A percentile compares a stretch with the other conserved stretches of the same genome.
These are phyloP conservation scores for Plectropomus leopardus DNA, from an alignment of 2,113 vertebrate species.

Conservation along the genomic window DNA sequence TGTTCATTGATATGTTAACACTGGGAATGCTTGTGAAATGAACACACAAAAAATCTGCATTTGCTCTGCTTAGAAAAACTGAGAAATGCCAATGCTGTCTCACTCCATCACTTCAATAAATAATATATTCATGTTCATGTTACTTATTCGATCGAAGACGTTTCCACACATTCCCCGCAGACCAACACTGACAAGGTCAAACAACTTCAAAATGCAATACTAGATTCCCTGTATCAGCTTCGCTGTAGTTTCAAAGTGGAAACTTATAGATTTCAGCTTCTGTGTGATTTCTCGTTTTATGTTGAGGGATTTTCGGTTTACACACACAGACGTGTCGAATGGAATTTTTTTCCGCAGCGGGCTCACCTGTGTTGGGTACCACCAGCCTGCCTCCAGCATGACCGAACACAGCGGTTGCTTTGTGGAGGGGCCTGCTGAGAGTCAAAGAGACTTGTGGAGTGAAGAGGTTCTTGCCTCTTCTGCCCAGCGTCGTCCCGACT, in stretches of 20 bases:
- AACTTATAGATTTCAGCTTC: conserved; percentile 1
- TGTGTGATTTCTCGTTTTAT: not conserved
- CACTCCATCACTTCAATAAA: conserved; percentile 35
- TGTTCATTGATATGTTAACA: conserved; percentile 1
- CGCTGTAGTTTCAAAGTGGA: not conserved
- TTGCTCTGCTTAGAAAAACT: not conserved
- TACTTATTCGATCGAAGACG: conserved; percentile 20
- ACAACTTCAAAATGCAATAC: conserved; percentile 20
- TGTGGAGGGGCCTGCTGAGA: conserved; percentile 83
- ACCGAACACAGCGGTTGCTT: conserved; percentile 88
- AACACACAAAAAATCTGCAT: not conserved
- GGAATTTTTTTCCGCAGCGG: not conserved
- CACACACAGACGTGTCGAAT: not conserved
- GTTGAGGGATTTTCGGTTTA: not conserved
- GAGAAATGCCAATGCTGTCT: conserved; percentile 39
- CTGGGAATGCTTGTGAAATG: too few relatives aligned
- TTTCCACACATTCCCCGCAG: conserved; percentile 27
- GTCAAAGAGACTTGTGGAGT: conserved; percentile 85
- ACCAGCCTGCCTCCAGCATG: conserved; percentile 92
- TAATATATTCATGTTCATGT: conserved; percentile 47
- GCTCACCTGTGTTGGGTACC: conserved; percentile 93
- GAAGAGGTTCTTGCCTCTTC: conserved; percentile 85
- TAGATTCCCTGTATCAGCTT: not conserved
- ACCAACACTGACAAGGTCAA: conserved; percentile 54
- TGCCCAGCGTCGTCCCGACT: conserved; percentile 79